Evolutionary conservation across 2,797 vertebrate genomes (phyloP).

Genomic region (Cottoperca gobio): DNA sequence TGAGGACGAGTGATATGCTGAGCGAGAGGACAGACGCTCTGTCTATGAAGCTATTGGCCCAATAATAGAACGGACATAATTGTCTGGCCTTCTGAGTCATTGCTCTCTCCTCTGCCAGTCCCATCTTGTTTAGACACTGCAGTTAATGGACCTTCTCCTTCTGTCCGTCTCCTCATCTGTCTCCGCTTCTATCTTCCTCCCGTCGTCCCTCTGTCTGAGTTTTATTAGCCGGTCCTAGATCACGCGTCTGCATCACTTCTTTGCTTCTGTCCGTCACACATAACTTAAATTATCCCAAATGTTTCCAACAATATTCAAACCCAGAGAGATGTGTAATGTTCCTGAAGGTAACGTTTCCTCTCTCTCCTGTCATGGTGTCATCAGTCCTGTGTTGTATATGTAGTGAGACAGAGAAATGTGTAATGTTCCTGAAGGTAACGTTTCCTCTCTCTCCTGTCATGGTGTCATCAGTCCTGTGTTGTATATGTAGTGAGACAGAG

Average conservation of each 20-base stretch:
- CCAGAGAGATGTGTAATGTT: too few species aligned
- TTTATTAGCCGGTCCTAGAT: not conserved
- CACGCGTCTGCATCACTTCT: not conserved
- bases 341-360: too few species aligned
- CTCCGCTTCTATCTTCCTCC: conserved; percentile 24
- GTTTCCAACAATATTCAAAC: too few species aligned
- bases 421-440: too few species aligned
- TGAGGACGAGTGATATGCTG: conserved; percentile 39
- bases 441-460: too few species aligned
- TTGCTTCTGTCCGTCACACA: too few species aligned
- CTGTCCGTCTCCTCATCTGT: conserved; percentile 51
- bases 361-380: too few species aligned
- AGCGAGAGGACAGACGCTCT: conserved; percentile 29
- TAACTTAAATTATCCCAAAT: too few species aligned
- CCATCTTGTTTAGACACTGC: conserved; percentile 65
- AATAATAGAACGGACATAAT: conserved; percentile 70
- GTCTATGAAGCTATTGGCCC: conserved; percentile 57
- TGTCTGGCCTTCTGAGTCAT: conserved; percentile 73
- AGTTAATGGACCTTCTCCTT: conserved; percentile 68
- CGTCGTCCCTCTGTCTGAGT: conserved; percentile 15
- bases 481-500: too few species aligned
- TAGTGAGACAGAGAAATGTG: too few species aligned
- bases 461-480: too few species aligned
- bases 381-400: too few species aligned
- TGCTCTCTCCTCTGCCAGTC: conserved; percentile 48